Evolutionary conservation across 1,140 invertebrate genomes (phyloP), one percentile per base, ranked within the genome.

Genomic region (Nasonia vitripennis): DNA sequence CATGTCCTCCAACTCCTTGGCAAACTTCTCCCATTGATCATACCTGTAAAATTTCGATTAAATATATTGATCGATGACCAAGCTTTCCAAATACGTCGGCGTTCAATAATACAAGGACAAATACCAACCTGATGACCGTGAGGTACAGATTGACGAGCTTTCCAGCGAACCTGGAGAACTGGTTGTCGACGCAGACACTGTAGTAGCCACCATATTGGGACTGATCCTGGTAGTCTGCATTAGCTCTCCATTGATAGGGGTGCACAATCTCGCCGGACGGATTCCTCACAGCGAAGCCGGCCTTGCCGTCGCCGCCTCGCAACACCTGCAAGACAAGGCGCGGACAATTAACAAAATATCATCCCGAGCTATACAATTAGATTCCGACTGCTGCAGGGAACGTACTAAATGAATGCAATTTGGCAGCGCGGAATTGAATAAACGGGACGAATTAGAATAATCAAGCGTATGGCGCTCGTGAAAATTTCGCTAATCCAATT

Each of bases 141-240:
- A 99, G 95, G 89, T 99, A 99, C 34, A 99, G 94, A 92, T 98
- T 98, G 20, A 99, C 97, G 84, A 99, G 92, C 94, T 99, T 99
- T 14, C 96, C 96, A 45, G 98, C 97, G 94, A 98, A 99, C 90
- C 97, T 94, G 10, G 98, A 98, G 89, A 98, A 98, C 88, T 98
- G 97, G 94, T 99, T 99, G 91, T 99, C 98, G 81, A 99, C 96
- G 92, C 98, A 99, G 31, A 99, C 96, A n/a, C 96, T 96, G 90
- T 98, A 99, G 90, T 98, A 98, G 10, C 97, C 97, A 74, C 97
- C 97, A 1, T 94, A 93, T 5, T 96, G 95, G 0, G 95, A 94
- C 88, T 96, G 95, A 90, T 98, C 98, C 84, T 98, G 97, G 89
- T 98, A 98, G 91, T 98, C 97, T 1, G 97, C 95, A 87, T 95